Evolutionary conservation across 2,113 vertebrate species (phyloP).

Genomic region (Machaerirhynchus nigripectus): DNA sequence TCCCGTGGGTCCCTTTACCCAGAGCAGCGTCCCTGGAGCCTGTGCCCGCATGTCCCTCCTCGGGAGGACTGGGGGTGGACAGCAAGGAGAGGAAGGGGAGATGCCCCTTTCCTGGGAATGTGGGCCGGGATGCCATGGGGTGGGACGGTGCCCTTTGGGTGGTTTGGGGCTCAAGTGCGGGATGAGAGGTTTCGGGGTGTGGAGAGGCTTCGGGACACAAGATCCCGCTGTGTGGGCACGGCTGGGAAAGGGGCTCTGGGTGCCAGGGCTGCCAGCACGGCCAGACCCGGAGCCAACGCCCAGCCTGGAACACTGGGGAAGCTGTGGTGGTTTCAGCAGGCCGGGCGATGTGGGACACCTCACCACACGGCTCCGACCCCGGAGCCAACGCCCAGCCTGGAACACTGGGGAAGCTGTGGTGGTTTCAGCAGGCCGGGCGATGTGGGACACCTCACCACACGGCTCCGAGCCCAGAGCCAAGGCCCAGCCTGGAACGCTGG

Average conservation of each 20-base stretch:
- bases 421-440: too few species aligned
- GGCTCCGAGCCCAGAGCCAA: constrained; percentile 1
- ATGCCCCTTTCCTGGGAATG: rapidly evolving
- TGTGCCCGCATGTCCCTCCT: rapidly evolving
- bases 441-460: too few species aligned
- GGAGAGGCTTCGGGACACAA: rapidly evolving
- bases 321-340: constrained; percentile 21
- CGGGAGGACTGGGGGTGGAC: rapidly evolving
- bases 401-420: too few species aligned
- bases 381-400: too few species aligned
- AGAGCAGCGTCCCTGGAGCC: not conserved
- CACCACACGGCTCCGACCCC: not conserved
- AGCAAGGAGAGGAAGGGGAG: not conserved
- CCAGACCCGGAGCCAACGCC: constrained; percentile 11
- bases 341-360: constrained; percentile 56
- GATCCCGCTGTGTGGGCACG: rapidly evolving
- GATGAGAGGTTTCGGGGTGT: rapidly evolving
- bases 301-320: not conserved
- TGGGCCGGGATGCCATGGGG: rapidly evolving
- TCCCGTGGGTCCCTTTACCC: not conserved
- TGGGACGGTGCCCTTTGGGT: rapidly evolving
- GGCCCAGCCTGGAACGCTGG: not conserved
- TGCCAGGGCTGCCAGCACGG: not conserved
- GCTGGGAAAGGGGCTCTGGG: not conserved
- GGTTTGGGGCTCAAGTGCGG: rapidly evolving